Percentiles rank a stretch among this genome's conserved stretches.
These are phyloP conservation scores for Cyrtorhinus lividipennis DNA, from an alignment of 1,140 invertebrate genomes.

Conservation along the genomic window DNA sequence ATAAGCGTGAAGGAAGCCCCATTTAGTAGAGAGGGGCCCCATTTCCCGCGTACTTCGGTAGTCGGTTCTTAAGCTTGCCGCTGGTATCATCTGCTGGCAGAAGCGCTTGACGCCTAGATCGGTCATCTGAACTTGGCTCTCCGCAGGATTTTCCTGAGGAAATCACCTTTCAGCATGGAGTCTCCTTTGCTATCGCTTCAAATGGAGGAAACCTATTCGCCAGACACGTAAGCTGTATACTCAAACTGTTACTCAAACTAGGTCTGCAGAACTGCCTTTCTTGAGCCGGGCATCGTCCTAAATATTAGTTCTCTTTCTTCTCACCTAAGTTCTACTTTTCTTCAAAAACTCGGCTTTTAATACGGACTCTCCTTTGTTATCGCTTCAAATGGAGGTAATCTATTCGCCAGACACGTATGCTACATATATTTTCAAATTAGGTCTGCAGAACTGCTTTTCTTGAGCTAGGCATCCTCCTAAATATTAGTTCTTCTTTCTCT, in stretches of 20 bases:
- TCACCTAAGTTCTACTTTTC: too few species aligned
- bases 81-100: not conserved
- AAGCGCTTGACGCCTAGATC: not conserved
- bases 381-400: not conserved
- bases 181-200: not conserved
- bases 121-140: not conserved
- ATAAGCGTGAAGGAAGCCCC: not conserved
- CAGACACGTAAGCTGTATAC: not conserved
- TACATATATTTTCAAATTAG: too few species aligned
- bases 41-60: not conserved
- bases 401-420: not conserved
- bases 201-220: not conserved
- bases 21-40: not conserved
- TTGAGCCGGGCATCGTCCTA: too few species aligned
- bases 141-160: not conserved
- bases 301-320: too few species aligned
- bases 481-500: too few species aligned
- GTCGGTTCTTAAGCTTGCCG: not conserved
- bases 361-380: not conserved
- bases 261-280: too few species aligned
- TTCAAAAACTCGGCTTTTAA: not conserved
- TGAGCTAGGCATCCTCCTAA: too few species aligned
- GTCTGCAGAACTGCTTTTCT: too few species aligned
- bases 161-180: not conserved
- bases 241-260: too few species aligned